Base-by-base conservation (phyloP, 2,113 vertebrate genomes). In the Atlantisia rogersi region DNA sequence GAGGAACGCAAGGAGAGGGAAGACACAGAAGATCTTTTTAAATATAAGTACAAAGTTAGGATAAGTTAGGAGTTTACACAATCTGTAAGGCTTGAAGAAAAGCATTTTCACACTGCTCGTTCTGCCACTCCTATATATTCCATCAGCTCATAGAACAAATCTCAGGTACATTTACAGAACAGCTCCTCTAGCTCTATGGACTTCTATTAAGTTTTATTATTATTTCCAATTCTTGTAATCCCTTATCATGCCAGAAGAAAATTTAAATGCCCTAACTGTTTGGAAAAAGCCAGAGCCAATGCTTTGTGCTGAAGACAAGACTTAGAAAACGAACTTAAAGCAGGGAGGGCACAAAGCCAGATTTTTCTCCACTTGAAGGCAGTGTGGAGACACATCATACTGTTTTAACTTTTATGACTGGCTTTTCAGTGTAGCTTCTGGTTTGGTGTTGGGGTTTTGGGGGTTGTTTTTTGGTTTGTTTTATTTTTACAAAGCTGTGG, bases 291-390 rank as follows among this genome's bases (percentile, higher is more conserved):
- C 15, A 76, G 28, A 46, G 29, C 40, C 14, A 22, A 29, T n/a
- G 37, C 17, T 80, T 73, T 18, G 7, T 7, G 32, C 3, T 7
- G 5, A 63, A 73, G 31, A 62, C 8, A 63, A 46, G 9, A 35
- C 53, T 48, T 68, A 39, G 3, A 52, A 93, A 87, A 65, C 15
- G 13, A 50, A 65, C 31, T 80, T 88, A 55, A 79, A 91, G 44
- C 5, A 67, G 20, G 22, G 40, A 71, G 20, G 20, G 40, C 37
- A 82, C 7, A 87, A 89, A 96, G 22, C 78, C 60, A 94, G 71
- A 70, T 73, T 94, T 91, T 90, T 77, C 94, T 94, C 94, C 93
- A 95, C 94, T 88, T 5, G 94, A 92, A 91, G 94, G 94, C 94
- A 95, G 85, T 83, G 40, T 95, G 67, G 90, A 88, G 95, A 74